Conservation (phyloP, 2,797 vertebrate species). For the Rachycentron canadum region DNA sequence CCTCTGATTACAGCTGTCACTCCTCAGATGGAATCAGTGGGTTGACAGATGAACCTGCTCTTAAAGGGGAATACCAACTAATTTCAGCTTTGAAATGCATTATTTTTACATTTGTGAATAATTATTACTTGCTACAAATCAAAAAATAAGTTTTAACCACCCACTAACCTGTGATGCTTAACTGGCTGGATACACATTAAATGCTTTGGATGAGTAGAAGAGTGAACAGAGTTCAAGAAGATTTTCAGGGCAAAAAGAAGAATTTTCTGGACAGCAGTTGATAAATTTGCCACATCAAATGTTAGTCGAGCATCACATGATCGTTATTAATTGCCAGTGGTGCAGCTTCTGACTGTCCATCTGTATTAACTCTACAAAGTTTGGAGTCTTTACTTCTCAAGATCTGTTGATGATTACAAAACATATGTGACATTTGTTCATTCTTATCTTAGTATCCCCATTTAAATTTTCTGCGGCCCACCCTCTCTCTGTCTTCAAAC, state of each 20-base stretch:
- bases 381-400: constrained; percentile 8
- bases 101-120: constrained; percentile 24
- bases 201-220: constrained; percentile 17
- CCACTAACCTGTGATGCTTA: constrained; percentile 11
- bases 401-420: constrained; percentile 34
- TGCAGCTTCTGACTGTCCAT: constrained; percentile 35
- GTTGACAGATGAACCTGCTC: constrained; percentile 67
- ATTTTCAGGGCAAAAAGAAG: constrained; percentile 18
- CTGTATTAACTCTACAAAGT: constrained; percentile 27
- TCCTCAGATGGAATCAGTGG: constrained; percentile 63
- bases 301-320: constrained; percentile 3
- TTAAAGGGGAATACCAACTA: constrained; percentile 45
- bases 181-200: constrained; percentile 22
- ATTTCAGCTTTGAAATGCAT: constrained; percentile 21
- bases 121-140: neutral
- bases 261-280: constrained; percentile 23
- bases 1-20: constrained; percentile 72
- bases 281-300: constrained; percentile 35
- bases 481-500: constrained; percentile 3
- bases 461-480: constrained; percentile 31
- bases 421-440: constrained; percentile 42
- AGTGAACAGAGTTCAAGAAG: constrained; percentile 16
- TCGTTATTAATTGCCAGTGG: constrained; percentile 19
- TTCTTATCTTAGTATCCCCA: constrained; percentile 35
- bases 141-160: constrained; percentile 12